These are phyloP conservation scores for Lamellibrachia luymesi DNA, from an alignment of 1,140 invertebrate species.

Conservation along the genomic window DNA sequence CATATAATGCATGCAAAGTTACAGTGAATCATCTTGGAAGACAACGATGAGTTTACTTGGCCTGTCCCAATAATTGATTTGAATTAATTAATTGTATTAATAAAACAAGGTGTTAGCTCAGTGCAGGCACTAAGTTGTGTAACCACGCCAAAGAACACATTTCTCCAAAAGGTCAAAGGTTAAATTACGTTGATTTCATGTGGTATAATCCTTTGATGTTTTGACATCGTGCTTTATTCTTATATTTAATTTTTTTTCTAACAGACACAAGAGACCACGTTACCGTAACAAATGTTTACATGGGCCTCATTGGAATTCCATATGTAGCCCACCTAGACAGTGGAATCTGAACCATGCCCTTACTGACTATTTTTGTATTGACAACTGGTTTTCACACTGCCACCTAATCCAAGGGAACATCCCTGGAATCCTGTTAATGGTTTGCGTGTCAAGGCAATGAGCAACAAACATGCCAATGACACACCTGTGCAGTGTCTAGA, in stretches of 20 bases:
- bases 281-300: background rate
- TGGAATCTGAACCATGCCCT: background rate
- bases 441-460: background rate
- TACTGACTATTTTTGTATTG: background rate
- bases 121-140: too few relatives aligned
- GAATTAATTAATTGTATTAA: too few relatives aligned
- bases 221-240: too few relatives aligned
- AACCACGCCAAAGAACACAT: background rate
- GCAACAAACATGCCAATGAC: background rate
- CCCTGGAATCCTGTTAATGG: too few relatives aligned
- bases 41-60: too few relatives aligned
- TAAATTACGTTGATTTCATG: too few relatives aligned
- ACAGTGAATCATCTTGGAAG: too few relatives aligned
- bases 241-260: too few relatives aligned
- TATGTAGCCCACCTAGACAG: background rate
- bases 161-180: background rate
- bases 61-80: too few relatives aligned
- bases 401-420: background rate
- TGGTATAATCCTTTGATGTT: too few relatives aligned
- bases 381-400: background rate
- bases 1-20: too few relatives aligned
- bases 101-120: too few relatives aligned
- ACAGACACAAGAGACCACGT: background rate
- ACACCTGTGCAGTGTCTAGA: background rate
- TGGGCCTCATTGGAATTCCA: background rate